phyloP scores from a whole-genome alignment of 2,888 invertebrate species.

The Callinectes sapidus region DNA sequence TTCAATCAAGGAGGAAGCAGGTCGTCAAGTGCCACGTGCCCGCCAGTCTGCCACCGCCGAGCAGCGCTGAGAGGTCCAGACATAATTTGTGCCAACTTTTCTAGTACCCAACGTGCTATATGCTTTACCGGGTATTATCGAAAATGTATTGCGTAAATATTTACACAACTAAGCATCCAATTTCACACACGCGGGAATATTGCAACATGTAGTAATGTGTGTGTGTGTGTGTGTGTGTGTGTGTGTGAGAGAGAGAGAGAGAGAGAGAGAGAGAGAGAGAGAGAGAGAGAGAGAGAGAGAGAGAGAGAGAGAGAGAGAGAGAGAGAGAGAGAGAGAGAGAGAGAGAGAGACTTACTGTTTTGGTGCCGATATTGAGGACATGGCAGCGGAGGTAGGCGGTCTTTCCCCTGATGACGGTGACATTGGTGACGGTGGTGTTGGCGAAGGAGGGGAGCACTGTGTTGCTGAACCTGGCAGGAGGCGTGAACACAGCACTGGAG shows the following conservation, averaged over 20 bases:
- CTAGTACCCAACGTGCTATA: not conserved
- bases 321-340: not conserved
- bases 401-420: slow-evolving; percentile 66
- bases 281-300: slow-evolving; percentile 26
- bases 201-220: not conserved
- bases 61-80: not conserved
- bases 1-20: not conserved
- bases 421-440: slow-evolving; percentile 64
- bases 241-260: slow-evolving; percentile 10
- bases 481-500: slow-evolving; percentile 54
- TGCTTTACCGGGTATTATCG: not conserved
- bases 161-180: not conserved
- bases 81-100: not conserved
- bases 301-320: no score
- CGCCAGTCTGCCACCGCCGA: not conserved
- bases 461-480: slow-evolving; percentile 63
- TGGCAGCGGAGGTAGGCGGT: slow-evolving; percentile 66
- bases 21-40: not conserved
- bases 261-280: slow-evolving; percentile 23
- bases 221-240: not conserved
- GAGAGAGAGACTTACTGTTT: slow-evolving; percentile 54
- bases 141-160: slow-evolving; percentile 4
- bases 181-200: not conserved
- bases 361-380: slow-evolving; percentile 67
- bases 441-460: slow-evolving; percentile 57